These are phyloP conservation scores for Strigops habroptila DNA, from an alignment of 2,113 vertebrate genomes.

Conservation along the genomic window DNA sequence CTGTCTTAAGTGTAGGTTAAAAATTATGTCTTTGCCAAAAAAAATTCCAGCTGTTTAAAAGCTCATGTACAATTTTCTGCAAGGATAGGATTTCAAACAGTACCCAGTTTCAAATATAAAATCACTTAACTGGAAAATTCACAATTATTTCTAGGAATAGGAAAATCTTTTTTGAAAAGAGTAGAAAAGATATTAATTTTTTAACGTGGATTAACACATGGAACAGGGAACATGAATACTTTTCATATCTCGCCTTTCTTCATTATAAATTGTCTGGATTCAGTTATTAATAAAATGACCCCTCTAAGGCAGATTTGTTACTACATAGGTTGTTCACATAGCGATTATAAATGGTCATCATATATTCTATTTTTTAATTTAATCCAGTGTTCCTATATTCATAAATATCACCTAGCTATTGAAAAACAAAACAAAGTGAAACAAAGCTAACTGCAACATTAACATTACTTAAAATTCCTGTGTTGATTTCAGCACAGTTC, in stretches of 20 bases:
- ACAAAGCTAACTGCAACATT: neutral
- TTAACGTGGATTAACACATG: neutral
- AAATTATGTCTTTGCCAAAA: neutral
- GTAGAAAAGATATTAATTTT: neutral
- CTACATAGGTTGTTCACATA: neutral
- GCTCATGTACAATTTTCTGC: neutral
- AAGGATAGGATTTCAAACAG: neutral
- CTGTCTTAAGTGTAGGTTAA: neutral
- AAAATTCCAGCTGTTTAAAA: neutral
- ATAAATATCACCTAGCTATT: neutral
- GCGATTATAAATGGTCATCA: neutral
- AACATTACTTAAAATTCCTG: constrained; percentile 1
- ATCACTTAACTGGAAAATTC: neutral
- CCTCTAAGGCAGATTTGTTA: neutral
- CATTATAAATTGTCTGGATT: neutral
- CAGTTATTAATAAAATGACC: neutral
- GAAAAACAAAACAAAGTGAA: neutral
- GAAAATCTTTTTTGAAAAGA: rapidly evolving
- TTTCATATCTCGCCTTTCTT: neutral
- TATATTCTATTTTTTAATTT: neutral
- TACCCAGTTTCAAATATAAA: neutral
- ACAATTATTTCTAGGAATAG: neutral
- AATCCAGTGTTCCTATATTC: neutral
- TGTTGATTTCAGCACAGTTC: neutral
- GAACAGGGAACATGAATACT: neutral